Percentiles rank a stretch among this genome's conserved stretches.
Conservation (phyloP, 2,113 vertebrate genomes). For the Pitta sordida region DNA sequence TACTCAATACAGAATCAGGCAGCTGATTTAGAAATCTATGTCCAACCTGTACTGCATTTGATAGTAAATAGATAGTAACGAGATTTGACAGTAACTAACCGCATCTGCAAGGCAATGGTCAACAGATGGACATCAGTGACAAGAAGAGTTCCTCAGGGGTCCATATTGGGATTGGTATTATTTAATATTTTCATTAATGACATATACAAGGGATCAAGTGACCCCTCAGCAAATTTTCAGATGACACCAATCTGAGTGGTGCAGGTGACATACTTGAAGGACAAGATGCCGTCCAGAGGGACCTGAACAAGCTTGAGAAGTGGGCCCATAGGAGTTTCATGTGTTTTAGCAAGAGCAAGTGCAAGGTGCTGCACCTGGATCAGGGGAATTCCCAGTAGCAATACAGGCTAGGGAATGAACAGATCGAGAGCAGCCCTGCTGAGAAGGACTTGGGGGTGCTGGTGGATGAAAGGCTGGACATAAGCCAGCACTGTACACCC, state of each 20-base stretch:
- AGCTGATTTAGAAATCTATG: background rate
- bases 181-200: background rate
- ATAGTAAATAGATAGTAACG: background rate
- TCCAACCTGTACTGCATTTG: background rate
- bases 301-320: background rate
- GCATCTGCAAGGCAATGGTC: background rate
- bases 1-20: background rate
- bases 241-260: background rate
- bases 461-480: background rate
- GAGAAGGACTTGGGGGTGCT: background rate
- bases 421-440: background rate
- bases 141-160: background rate
- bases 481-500: background rate
- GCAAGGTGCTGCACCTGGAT: background rate
- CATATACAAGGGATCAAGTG: background rate
- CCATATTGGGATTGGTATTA: background rate
- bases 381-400: background rate
- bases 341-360: background rate
- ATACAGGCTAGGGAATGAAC: background rate
- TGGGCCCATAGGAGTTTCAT: background rate
- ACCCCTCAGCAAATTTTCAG: background rate
- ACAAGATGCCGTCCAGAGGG: background rate
- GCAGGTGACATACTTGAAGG: background rate
- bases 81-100: background rate
- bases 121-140: background rate